These are phyloP conservation scores for Sciurus niger DNA, from an alignment of 2,113 vertebrate species.

Conservation along the genomic window DNA sequence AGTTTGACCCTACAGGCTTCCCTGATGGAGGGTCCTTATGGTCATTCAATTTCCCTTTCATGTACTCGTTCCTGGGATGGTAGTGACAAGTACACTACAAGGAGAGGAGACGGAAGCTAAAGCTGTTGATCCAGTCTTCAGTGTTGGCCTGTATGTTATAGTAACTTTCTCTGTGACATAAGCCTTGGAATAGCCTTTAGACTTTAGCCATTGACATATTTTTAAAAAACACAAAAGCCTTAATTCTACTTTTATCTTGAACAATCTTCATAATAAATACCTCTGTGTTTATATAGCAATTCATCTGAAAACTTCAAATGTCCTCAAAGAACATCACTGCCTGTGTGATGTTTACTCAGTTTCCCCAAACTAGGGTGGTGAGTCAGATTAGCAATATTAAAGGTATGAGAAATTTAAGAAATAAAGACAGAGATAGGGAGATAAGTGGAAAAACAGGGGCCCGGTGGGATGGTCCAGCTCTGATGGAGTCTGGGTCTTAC, in stretches of 20 bases:
- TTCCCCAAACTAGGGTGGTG: no score
- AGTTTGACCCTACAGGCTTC: not conserved
- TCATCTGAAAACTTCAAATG: conserved; percentile 68
- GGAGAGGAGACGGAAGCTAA: not conserved
- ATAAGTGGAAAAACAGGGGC: no score
- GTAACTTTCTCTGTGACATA: conserved; percentile 14
- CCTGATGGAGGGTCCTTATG: not conserved
- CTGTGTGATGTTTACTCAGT: no score
- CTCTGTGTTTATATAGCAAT: conserved; percentile 27
- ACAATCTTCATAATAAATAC: conserved; percentile 59
- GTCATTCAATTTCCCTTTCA: not conserved
- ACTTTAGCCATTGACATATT: not conserved
- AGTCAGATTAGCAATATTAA: no score
- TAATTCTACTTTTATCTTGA: conserved; percentile 62
- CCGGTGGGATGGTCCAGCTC: no score
- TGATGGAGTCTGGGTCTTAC: no score
- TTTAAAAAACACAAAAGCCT: not conserved
- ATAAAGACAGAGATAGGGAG: no score
- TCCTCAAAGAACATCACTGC: conserved; percentile 49
- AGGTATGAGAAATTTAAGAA: no score
- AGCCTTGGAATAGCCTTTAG: not conserved
- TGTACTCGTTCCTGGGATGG: not conserved
- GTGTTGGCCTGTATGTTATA: not conserved
- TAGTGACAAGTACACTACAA: not conserved
- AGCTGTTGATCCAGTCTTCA: conserved; percentile 10